These are phyloP conservation scores for Sebastes minor DNA, from an alignment of 2,797 vertebrate species.

Conservation along the genomic window DNA sequence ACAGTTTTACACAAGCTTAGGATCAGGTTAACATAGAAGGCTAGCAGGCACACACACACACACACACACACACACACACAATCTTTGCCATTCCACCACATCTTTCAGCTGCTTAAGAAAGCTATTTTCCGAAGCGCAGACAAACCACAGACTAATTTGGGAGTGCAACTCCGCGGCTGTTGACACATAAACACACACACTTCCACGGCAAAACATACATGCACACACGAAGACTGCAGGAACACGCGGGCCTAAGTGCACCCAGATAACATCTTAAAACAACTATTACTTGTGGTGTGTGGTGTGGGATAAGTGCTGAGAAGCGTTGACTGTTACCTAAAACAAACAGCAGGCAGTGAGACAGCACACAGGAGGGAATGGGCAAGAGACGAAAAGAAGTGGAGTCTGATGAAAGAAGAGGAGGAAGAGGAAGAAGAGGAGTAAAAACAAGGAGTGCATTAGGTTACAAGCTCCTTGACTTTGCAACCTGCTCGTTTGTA, in stretches of 20 bases:
- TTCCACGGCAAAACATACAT: constrained; percentile 33
- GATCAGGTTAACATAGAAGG: constrained; percentile 57
- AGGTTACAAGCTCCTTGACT: not conserved
- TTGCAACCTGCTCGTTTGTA: not conserved
- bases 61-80: not conserved
- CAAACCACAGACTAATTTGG: constrained; percentile 73
- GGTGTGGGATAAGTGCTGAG: constrained; percentile 58
- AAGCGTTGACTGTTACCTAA: constrained; percentile 48
- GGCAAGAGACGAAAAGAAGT: not conserved
- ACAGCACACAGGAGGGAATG: constrained; percentile 15
- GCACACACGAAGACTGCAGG: constrained; percentile 11
- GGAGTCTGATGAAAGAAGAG: not conserved
- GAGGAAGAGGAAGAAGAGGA: not conserved
- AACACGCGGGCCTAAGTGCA: constrained; percentile 46
- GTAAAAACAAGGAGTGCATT: not conserved
- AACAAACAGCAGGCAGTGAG: constrained; percentile 51
- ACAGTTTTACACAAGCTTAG: constrained; percentile 58
- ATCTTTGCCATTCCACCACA: constrained; percentile 35
- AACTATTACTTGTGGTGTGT: constrained; percentile 62
- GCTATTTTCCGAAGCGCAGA: constrained; percentile 54
- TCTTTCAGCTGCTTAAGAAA: constrained; percentile 65
- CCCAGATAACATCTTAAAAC: constrained; percentile 68
- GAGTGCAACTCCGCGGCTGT: constrained; percentile 59
- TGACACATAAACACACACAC: constrained; percentile 69
- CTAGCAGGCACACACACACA: constrained; percentile 7